Conservation (phyloP, 2,888 invertebrate genomes). For the Hipparchia sbordonii region DNA sequence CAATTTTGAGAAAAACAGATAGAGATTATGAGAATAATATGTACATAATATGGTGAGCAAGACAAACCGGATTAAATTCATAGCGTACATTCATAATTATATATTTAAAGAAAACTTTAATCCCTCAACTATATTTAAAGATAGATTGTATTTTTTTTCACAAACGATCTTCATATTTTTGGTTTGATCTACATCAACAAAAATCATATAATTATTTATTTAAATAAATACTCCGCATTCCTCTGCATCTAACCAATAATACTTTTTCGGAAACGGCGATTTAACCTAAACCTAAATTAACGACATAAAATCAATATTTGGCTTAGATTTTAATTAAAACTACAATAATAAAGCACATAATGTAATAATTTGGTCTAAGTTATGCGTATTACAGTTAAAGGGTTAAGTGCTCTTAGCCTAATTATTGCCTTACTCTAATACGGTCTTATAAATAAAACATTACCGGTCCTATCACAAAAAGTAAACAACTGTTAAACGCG, state of each 20-base stretch:
- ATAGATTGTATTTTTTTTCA: no score
- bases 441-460: slow-evolving; percentile 55
- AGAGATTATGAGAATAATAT: not conserved
- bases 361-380: slow-evolving; percentile 83
- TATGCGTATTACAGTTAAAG: slow-evolving; percentile 73
- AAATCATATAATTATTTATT: slow-evolving; percentile 39
- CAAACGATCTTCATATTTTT: not conserved
- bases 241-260: slow-evolving; percentile 69
- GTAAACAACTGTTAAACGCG: no score
- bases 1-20: not conserved
- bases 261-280: slow-evolving; percentile 74
- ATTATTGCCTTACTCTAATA: slow-evolving; percentile 77
- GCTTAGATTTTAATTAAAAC: slow-evolving; percentile 81
- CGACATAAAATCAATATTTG: slow-evolving; percentile 81
- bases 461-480: not conserved
- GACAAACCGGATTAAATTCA: not conserved
- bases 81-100: no score
- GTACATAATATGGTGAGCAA: not conserved
- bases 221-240: slow-evolving; percentile 77
- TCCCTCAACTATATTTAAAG: no score
- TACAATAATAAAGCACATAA: slow-evolving; percentile 81
- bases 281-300: slow-evolving; percentile 69
- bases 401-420: slow-evolving; percentile 79
- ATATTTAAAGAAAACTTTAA: no score
- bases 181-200: not conserved